These are phyloP conservation scores for Notiomystis cincta DNA, from an alignment of 2,113 vertebrate species.

Conservation along the genomic window DNA sequence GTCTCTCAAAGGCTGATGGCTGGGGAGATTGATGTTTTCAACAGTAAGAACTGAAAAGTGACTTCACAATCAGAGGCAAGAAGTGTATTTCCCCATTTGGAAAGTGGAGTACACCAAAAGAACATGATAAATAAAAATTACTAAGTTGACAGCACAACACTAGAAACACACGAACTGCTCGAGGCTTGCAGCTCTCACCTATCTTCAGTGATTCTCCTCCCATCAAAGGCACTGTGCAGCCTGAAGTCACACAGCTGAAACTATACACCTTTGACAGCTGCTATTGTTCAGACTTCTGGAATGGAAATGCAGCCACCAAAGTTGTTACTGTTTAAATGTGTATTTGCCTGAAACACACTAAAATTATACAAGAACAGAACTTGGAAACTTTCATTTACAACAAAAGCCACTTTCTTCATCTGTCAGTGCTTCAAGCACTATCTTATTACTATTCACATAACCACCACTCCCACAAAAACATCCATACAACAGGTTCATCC, in stretches of 20 bases:
- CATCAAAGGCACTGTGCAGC: background rate
- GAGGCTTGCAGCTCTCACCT: background rate
- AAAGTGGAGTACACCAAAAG: background rate
- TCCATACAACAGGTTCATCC: background rate
- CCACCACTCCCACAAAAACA: background rate
- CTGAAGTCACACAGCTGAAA: background rate
- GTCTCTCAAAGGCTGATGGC: background rate
- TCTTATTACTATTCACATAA: background rate
- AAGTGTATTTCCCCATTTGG: background rate
- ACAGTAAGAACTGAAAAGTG: background rate
- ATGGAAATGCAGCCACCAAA: background rate
- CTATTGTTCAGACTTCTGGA: background rate
- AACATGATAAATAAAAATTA: background rate
- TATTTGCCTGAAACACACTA: background rate
- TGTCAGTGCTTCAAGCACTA: background rate
- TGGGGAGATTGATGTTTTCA: background rate
- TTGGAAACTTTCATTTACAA: background rate
- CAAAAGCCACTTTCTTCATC: background rate
- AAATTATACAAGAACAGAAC: background rate
- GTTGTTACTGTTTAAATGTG: background rate
- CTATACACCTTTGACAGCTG: background rate
- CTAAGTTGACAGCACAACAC: background rate
- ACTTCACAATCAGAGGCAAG: background rate
- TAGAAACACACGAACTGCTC: background rate
- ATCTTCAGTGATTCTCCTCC: background rate